Evolutionary conservation across 2,113 vertebrate genomes (phyloP), one percentile per base, ranked within the genome.

Genomic region (Nothobranchius furzeri): DNA sequence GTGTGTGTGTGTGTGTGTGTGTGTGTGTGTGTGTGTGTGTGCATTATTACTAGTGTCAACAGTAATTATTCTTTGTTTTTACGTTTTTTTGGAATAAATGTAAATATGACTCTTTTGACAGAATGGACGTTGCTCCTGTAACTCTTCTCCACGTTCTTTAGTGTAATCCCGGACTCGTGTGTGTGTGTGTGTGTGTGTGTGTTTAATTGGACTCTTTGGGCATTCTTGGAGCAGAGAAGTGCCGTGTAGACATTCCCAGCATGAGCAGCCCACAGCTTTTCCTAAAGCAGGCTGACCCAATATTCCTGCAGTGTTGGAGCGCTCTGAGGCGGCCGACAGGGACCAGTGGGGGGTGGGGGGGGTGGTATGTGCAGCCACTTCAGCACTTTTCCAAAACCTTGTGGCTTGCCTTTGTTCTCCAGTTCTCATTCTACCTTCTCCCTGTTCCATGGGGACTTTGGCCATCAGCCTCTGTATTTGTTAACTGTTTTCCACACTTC

Each of bases 401-500:
- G 40, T 10, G 24, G 37, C 65, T 81, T 30, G 48, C 45, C 71
- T 83, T 80, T 88, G 81, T 87, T 81, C 70, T 75, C 55, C 57
- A 73, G 85, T 87, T 85, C 74, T 87, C 81, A 82, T 82, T 74
- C 64, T 59, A 65, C 60, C 73, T 51, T 75, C 70, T 57, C 56
- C 14, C 60, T 80, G 48, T 43, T 69, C 85, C 70, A 52, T 25
- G 43, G 70, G 68, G 84, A 69, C 75, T 74, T 83, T 69, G 9
- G 40, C 61, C 73, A 83, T 82, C 79, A 55, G 65, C 64, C 61
- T 35, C 52, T 75, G 64, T 69, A 87, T 87, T 79, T 84, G 79
- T 88, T 81, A 85, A 70, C 63, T 83, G 78, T 69, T 3, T 40
- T 40, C 65, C 56, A 40, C 63, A 42, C 64, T 47, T 65, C 56